Conservation (phyloP, 2,888 invertebrate species). For the Parasteatoda lunata region DNA sequence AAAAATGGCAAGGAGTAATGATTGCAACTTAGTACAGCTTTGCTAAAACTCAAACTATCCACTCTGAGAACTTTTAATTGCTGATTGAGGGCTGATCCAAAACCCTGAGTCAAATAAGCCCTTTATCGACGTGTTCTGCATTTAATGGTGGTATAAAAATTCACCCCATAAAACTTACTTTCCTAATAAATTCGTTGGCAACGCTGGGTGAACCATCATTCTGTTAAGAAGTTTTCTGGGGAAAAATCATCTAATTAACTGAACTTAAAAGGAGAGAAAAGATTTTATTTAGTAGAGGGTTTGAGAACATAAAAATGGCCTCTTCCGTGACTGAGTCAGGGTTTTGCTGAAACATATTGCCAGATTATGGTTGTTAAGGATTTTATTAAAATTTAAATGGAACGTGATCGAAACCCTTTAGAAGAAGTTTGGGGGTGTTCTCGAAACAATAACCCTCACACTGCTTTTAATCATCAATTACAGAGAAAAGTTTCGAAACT, state of each 20-base stretch:
- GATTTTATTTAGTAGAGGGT: not conserved
- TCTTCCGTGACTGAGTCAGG: slow-evolving; percentile 4
- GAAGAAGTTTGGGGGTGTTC: slow-evolving; percentile 14
- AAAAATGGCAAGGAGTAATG: slow-evolving; percentile 1
- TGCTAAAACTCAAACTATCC: not conserved
- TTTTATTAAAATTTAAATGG: slow-evolving; percentile 61
- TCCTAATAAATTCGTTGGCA: slow-evolving; percentile 17
- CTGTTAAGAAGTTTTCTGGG: not conserved
- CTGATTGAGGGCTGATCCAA: slow-evolving; percentile 44
- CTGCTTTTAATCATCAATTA: slow-evolving; percentile 29
- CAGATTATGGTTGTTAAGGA: slow-evolving; percentile 29
- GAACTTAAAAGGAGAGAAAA: slow-evolving; percentile 14
- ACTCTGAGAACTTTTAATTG: slow-evolving; percentile 59
- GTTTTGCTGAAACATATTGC: slow-evolving; percentile 3
- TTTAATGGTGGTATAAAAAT: slow-evolving; percentile 23
- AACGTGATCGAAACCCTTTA: slow-evolving; percentile 47
- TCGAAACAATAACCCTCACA: slow-evolving; percentile 30
- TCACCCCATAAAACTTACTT: slow-evolving; percentile 14
- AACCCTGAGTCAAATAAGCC: slow-evolving; percentile 15
- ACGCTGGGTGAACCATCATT: not conserved
- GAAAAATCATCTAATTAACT: slow-evolving; percentile 35
- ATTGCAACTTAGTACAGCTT: not conserved
- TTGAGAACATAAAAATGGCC: not conserved
- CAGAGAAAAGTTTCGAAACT: slow-evolving; percentile 2
- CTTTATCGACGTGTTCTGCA: slow-evolving; percentile 47